phyloP scores from a whole-genome alignment of 2,797 vertebrate species.

The Xiphorhynchus erythropygius region DNA sequence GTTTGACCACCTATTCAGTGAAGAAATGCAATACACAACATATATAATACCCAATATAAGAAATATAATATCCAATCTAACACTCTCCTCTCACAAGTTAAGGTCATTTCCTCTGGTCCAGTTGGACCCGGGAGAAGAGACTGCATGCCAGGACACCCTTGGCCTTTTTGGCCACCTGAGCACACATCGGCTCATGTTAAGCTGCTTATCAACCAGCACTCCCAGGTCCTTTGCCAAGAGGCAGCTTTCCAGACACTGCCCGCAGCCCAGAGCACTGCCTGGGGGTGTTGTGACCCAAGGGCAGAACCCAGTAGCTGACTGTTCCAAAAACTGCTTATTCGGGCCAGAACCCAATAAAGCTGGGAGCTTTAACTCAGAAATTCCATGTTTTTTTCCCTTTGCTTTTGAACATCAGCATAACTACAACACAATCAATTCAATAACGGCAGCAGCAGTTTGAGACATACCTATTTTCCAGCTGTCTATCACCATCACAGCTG shows the following conservation, averaged over 20 bases:
- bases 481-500: background rate
- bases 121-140: background rate
- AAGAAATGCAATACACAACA: background rate
- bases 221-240: fast-evolving
- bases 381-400: background rate
- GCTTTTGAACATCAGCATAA: background rate
- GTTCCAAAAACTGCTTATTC: background rate
- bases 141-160: background rate
- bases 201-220: fast-evolving
- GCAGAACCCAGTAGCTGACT: background rate
- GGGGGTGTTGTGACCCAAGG: background rate
- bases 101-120: background rate
- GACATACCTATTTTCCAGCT: background rate
- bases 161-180: background rate
- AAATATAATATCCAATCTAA: background rate
- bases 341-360: background rate
- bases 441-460: background rate
- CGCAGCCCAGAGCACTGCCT: background rate
- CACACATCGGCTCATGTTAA: background rate
- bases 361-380: background rate
- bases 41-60: background rate
- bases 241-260: background rate
- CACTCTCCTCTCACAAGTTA: background rate
- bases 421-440: background rate
- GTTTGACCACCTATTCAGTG: background rate